Evolutionary conservation across 2,888 invertebrate species (phyloP).

Genomic region (Meiosimyza platycephala): DNA sequence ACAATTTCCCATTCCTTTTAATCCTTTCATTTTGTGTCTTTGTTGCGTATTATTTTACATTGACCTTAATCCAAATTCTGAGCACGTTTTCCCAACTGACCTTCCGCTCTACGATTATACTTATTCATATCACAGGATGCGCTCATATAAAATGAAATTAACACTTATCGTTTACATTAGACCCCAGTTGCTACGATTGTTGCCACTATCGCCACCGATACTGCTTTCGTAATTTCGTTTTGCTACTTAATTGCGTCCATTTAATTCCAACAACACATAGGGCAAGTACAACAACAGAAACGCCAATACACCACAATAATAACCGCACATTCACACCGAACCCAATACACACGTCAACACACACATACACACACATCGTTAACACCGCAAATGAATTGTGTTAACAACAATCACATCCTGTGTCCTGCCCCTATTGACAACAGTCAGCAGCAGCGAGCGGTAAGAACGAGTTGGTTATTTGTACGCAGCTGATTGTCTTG

Average conservation of each 20-base stretch:
- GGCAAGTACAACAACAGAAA: constrained; percentile 13
- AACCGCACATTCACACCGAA: not conserved
- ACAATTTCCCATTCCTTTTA: not conserved
- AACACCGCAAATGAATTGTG: constrained; percentile 25
- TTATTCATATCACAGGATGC: not conserved
- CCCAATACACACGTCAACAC: not conserved
- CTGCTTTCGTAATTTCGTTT: constrained; percentile 21
- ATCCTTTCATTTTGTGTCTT: not conserved
- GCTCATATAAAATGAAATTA: constrained; percentile 17
- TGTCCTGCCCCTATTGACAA: not conserved
- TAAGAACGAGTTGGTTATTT: constrained; percentile 4
- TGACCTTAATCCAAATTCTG: not conserved
- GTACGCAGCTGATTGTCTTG: constrained; percentile 1
- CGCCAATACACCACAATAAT: not conserved
- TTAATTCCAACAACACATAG: constrained; percentile 31
- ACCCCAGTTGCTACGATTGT: not conserved
- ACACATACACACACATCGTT: not conserved
- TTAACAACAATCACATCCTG: constrained; percentile 22
- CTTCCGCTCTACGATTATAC: not conserved
- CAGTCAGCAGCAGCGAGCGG: too few species aligned
- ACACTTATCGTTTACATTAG: constrained; percentile 24
- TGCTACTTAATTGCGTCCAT: constrained; percentile 10
- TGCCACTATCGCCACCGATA: constrained; percentile 3
- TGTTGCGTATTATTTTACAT: not conserved
- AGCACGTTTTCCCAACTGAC: not conserved